Evolutionary conservation across 2,113 vertebrate genomes (phyloP).

Genomic region (Pseudorectes ferrugineus): DNA sequence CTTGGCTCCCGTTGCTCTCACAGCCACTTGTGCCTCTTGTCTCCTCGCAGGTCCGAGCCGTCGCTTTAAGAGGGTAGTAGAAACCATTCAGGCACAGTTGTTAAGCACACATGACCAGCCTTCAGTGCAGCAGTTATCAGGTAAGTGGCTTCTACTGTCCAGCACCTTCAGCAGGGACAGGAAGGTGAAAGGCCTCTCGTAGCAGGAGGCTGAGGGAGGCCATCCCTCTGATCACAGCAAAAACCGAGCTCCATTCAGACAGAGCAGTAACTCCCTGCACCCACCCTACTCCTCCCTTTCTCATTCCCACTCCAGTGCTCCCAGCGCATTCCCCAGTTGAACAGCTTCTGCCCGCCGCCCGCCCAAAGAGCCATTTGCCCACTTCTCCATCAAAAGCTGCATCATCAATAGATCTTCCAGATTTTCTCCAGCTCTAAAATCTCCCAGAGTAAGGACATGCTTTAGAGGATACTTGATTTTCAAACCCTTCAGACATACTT

Average conservation of each 20-base stretch:
- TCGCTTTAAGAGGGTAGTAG: conserved; percentile 97
- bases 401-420: conserved; percentile 19
- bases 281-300: conserved; percentile 20
- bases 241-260: neutral
- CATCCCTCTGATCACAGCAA: conserved; percentile 15
- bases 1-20: neutral
- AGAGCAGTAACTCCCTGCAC: conserved; percentile 25
- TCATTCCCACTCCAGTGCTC: conserved; percentile 41
- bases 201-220: conserved; percentile 14
- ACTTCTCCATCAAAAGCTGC: conserved; percentile 57
- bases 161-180: conserved; percentile 55
- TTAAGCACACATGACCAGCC: conserved; percentile 98
- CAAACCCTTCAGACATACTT: conserved; percentile 30
- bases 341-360: conserved; percentile 17
- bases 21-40: neutral
- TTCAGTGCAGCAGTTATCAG: conserved; percentile 93
- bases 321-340: conserved; percentile 7
- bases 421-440: neutral
- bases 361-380: conserved; percentile 65
- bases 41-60: conserved; percentile 88
- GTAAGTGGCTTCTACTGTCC: conserved; percentile 78
- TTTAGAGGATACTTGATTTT: neutral
- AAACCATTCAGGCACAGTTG: conserved; percentile 98
- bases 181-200: conserved; percentile 37
- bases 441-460: neutral